Evolutionary conservation across 1,140 invertebrate genomes (phyloP), one percentile per base, ranked within the genome.

Genomic region (Pygmarrhopalites habei): DNA sequence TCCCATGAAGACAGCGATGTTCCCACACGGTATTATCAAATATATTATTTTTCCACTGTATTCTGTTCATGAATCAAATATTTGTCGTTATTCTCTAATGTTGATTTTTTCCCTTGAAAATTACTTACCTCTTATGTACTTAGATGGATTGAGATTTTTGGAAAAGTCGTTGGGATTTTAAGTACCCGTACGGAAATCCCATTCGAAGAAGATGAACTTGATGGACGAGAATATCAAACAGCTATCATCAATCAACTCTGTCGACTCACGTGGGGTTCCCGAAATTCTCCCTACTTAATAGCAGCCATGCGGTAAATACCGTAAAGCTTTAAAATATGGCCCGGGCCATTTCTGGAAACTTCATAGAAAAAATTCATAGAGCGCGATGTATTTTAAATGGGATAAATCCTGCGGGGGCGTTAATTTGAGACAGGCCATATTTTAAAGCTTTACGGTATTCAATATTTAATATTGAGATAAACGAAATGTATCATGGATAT

Each of bases 121-220:
- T 23, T 55, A 28, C 17, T 55, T 15, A 10, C 41, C 10, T 51
- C 1, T 1, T 15, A 39, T 25, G 4, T 28, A 30, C 12, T 41
- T 64, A 69, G 67, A 35, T 69, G 68, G 68, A 60, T 64, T 21
- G 68, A 69, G 46, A 21, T 66, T 14, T 66, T 69, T 46, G 52
- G 43, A 19, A 62, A 57, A 60, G 25, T 69, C 12, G 53, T 69
- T 17, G 25, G 53, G n/a, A 43, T 60, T 21, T 19, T 66, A n/a
- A 43, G 26, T 23, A 26, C 23, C 1, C 44, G 65, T 23, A 51
- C 25, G 1, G 58, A 61, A 12, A 62, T 69, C 10, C 21, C 44
- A 47, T 62, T 47, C 41, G 52, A 66, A 15, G 56, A 44, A 1
- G 68, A 69, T 39, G 17, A 26, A 17, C 17, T 64, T 2, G 47